Evolutionary conservation across 1,140 invertebrate species (phyloP), one percentile per base, ranked within the genome.

Genomic region (Macrobrachium rosenbergii): DNA sequence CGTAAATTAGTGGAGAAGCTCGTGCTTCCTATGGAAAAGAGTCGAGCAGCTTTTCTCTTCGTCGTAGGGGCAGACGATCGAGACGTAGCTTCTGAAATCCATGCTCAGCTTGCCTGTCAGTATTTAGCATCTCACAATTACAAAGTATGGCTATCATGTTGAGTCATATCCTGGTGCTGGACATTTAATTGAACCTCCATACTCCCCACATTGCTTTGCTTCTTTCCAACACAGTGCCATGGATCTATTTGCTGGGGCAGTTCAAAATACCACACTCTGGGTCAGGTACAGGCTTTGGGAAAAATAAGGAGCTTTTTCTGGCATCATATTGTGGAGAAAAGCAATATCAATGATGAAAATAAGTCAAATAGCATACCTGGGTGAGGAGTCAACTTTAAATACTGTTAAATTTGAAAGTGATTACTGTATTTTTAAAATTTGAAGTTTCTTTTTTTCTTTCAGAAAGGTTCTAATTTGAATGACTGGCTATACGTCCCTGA

Each of bases 81-180:
- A n/a, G 45, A 77, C 11, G 21, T 77, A n/a, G n/a, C 28, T 19
- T 77, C 75, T 2, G 75, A 77, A 59, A 43, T 45, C 7, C 45
- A 77, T 52, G 75, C 75, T 52, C 75, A 77, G 45, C 16, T 77
- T 21, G 75, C 43, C 52, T 19, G 12, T 14, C 75, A 58, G 16
- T 21, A 19, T 17, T 52, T 77, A 6, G 11, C 28, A 6, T 19
- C 37, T 43, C 37, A 77, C 11, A 52, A 58, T n/a, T 77, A 59
- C 21, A 17, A n/a, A 77, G 21, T 43, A 77, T 5, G n/a, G 17
- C 12, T 77, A 43, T 52, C 28, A 77, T 16, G 75, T 77, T 17
- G 28, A 19, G n/a, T 77, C 75, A 17, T 77, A 77, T 52, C 75
- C 75, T 77, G 75, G 75, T 37, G 75, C 75, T 0, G 75, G 75